These are phyloP conservation scores for Epinephelus coioides DNA, from an alignment of 2,797 vertebrate genomes.

Conservation along the genomic window DNA sequence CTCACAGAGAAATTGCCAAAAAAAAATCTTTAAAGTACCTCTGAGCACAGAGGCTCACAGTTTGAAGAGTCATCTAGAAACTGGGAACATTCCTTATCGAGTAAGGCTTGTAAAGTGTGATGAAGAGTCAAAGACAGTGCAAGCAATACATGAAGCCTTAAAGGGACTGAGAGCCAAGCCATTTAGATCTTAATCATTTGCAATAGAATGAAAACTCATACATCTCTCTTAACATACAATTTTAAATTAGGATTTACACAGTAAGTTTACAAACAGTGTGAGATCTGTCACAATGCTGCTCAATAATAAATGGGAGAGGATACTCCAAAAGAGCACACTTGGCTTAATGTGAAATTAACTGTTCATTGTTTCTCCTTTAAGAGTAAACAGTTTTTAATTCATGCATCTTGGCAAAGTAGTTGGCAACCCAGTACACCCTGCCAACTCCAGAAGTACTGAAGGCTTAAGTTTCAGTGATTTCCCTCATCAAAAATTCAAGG, in stretches of 20 bases:
- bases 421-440: neutral
- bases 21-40: slow-evolving; percentile 13
- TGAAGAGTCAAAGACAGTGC: slow-evolving; percentile 10
- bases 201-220: neutral
- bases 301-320: neutral
- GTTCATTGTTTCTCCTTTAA: neutral
- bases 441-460: neutral
- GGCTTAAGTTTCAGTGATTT: neutral
- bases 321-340: neutral
- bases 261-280: neutral
- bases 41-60: neutral
- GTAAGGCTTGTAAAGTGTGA: slow-evolving; percentile 9
- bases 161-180: neutral
- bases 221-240: neutral
- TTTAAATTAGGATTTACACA: neutral
- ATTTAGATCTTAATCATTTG: neutral
- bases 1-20: neutral
- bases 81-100: slow-evolving; percentile 18
- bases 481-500: neutral
- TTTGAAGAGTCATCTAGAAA: slow-evolving; percentile 8
- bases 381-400: neutral
- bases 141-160: neutral
- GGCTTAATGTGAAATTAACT: neutral
- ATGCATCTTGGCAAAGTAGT: slow-evolving; percentile 1
- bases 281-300: neutral